Evolutionary conservation across 2,888 invertebrate genomes (phyloP), one percentile per base, ranked within the genome.

Genomic region (Blastobasis lacticolella): DNA sequence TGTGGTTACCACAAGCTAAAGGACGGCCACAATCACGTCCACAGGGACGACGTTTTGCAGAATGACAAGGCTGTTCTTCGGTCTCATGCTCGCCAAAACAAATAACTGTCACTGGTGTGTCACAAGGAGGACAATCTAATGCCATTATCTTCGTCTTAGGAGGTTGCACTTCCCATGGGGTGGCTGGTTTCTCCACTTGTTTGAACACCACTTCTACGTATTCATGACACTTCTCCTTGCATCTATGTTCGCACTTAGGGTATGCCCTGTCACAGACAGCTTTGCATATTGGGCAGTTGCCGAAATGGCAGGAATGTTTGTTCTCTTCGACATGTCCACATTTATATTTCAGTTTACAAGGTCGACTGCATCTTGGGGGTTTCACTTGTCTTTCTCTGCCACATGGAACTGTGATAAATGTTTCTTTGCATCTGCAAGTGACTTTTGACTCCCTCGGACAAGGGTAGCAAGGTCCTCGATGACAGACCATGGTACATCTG

Each of bases 401-500:
- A 80, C 98, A 98, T 0, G 96, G 95, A 1, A 97, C 95, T 7
- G 90, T 91, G 9, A 95, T 85, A 46, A 90, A 91, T 1, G 95
- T 95, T 54, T 88, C 89, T 46, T 96, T 95, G 75, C 98, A 98
- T 52, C 92, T 90, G 69, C 98, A 98, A 10, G 93, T 89, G 4
- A 93, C 90, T 59, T 92, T 92, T 5, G 90, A 91, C 48, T 92
- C 94, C 52, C 91, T 78, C 1, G 91, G 91, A 64, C 96, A 97
- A 0, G 96, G 96, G 75, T 95, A 96, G 71, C 97, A 97, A 0
- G 93, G 93, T 0, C 96, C 95, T 58, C 90, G 90, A 67, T 97
- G 96, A 71, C 96, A 96, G 6, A 93, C 89, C 46, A 92, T 93
- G 4, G 89, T 81, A 67, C 96, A 97, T 75, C 95, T 96, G 77